Evolutionary conservation across 2,797 vertebrate species (phyloP).

Genomic region (Eupleurogrammus muticus): DNA sequence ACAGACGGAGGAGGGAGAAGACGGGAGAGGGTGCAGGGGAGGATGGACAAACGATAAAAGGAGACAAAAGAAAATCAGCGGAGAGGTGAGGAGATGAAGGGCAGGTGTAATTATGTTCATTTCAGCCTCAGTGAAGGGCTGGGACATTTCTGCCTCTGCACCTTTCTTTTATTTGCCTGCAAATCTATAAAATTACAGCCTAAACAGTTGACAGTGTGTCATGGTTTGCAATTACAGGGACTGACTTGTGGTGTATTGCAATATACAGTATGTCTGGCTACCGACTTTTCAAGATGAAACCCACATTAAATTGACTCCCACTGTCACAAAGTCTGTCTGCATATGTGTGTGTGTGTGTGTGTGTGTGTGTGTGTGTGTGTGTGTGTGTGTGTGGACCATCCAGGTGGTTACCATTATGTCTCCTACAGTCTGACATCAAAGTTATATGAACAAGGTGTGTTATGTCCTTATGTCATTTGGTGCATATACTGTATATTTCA

Average conservation of each 20-base stretch:
- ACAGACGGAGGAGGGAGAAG: slow-evolving; percentile 13
- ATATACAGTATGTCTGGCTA: slow-evolving; percentile 49
- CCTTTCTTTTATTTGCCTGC: slow-evolving; percentile 36
- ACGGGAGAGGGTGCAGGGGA: slow-evolving; percentile 2
- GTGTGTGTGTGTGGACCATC: slow-evolving; percentile 4
- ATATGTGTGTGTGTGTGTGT: neutral
- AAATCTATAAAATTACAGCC: slow-evolving; percentile 56
- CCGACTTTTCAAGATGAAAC: slow-evolving; percentile 50
- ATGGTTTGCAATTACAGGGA: slow-evolving; percentile 51
- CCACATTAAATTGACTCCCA: slow-evolving; percentile 12
- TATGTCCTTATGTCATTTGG: slow-evolving; percentile 11
- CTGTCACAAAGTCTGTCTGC: slow-evolving; percentile 16
- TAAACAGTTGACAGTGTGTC: slow-evolving; percentile 61
- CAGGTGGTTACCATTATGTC: slow-evolving; percentile 40
- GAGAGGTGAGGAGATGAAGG: slow-evolving; percentile 28
- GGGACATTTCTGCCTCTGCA: slow-evolving; percentile 47
- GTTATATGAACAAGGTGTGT: slow-evolving; percentile 31
- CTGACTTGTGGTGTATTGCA: slow-evolving; percentile 14
- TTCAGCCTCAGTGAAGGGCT: slow-evolving; percentile 38
- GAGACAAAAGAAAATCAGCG: slow-evolving; percentile 47
- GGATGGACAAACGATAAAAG: slow-evolving; percentile 32
- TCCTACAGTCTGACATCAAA: slow-evolving; percentile 30
- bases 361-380: slow-evolving; percentile 9
- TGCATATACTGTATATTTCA: slow-evolving; percentile 1
- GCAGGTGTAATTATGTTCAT: slow-evolving; percentile 53